Conservation (phyloP, 2,888 invertebrate genomes). For the Crematogaster levior region DNA sequence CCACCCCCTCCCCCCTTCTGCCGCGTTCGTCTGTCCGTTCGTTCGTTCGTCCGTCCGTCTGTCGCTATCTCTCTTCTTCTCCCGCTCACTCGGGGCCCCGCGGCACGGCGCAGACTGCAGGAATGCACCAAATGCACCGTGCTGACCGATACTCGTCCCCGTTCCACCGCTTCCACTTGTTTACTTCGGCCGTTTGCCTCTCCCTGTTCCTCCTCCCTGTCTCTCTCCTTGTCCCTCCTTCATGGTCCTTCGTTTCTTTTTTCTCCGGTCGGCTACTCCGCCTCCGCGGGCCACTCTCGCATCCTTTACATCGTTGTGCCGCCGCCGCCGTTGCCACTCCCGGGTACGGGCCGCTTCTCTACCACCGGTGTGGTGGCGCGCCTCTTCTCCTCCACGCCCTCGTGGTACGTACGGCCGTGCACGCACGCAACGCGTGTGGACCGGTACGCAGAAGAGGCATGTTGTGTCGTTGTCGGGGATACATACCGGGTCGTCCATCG, state of each 20-base stretch:
- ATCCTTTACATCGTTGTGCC: conserved; percentile 65
- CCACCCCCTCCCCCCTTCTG: conserved; percentile 45
- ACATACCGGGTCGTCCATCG: conserved; percentile 37
- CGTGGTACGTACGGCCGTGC: conserved; percentile 10
- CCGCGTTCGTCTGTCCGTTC: not conserved
- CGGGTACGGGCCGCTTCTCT: conserved; percentile 51
- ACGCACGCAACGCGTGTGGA: conserved; percentile 20
- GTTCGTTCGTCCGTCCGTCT: not conserved
- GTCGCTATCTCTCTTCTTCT: conserved; percentile 39
- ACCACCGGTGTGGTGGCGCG: conserved; percentile 62
- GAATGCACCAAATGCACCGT: conserved; percentile 82
- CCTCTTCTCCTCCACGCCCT: conserved; percentile 53
- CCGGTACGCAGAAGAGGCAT: conserved; percentile 30
- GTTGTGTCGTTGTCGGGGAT: conserved; percentile 29
- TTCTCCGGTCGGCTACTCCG: conserved; percentile 54
- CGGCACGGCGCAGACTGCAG: conserved; percentile 78
- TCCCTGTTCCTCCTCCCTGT: conserved; percentile 50
- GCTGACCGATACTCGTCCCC: conserved; percentile 78
- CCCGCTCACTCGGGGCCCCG: conserved; percentile 54
- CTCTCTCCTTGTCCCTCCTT: conserved; percentile 40
- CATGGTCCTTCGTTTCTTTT: conserved; percentile 53
- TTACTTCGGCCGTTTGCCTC: conserved; percentile 77
- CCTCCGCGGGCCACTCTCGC: conserved; percentile 57
- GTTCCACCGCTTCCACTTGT: conserved; percentile 81
- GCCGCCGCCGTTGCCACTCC: conserved; percentile 52